Percentiles rank a stretch among this genome's conserved stretches.
Conservation (phyloP, 1,140 invertebrate species). For the Hycleus phaleratus region DNA sequence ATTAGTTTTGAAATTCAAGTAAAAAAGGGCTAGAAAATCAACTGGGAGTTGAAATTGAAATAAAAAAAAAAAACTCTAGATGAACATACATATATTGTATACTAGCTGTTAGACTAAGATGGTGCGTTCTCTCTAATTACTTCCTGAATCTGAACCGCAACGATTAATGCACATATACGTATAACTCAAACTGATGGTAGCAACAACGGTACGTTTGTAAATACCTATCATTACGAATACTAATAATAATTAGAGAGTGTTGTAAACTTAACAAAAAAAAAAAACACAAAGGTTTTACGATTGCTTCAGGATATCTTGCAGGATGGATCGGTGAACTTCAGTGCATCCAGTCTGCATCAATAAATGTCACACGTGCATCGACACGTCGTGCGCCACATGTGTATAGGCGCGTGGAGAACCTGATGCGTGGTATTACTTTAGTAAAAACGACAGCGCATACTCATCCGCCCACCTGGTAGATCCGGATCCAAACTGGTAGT, state of each 20-base stretch:
- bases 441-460: slow-evolving; percentile 8
- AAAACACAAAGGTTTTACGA: neutral
- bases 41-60: too few species aligned
- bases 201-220: neutral
- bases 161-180: slow-evolving; percentile 10
- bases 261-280: neutral
- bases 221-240: slow-evolving; percentile 11
- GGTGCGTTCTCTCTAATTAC: neutral
- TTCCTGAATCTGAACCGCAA: slow-evolving; percentile 9
- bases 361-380: slow-evolving; percentile 32
- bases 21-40: too few species aligned
- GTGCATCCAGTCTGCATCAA: slow-evolving; percentile 25
- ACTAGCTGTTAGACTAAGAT: too few species aligned
- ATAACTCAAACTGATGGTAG: neutral
- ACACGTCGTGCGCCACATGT: slow-evolving; percentile 28
- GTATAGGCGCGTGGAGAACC: slow-evolving; percentile 14
- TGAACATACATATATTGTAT: too few species aligned
- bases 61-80: too few species aligned
- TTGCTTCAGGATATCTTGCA: slow-evolving; percentile 2
- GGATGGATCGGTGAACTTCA: slow-evolving; percentile 18
- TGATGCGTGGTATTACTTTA: neutral
- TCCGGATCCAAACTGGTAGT: slow-evolving; percentile 7
- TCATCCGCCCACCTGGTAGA: slow-evolving; percentile 10
- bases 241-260: slow-evolving; percentile 10
- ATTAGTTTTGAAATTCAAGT: too few species aligned